Evolutionary conservation across 2,113 vertebrate genomes (phyloP).

Genomic region (Lontra canadensis): DNA sequence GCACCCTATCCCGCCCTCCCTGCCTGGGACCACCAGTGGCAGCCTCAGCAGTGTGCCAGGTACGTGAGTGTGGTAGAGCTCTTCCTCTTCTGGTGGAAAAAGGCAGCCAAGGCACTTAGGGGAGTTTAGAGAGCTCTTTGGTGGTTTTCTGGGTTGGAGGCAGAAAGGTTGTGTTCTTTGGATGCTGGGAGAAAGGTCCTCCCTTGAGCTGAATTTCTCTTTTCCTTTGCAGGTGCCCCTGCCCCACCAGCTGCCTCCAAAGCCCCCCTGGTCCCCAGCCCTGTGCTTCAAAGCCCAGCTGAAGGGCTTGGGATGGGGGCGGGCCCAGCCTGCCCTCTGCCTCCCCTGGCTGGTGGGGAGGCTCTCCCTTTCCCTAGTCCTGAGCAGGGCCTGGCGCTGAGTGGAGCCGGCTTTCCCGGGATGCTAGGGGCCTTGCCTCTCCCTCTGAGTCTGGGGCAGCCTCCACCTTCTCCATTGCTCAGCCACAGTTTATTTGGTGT

Average conservation of each 20-base stretch:
- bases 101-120: not conserved
- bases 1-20: conserved; percentile 73
- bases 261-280: conserved; percentile 73
- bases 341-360: conserved; percentile 82
- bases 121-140: not conserved
- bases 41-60: conserved; percentile 77
- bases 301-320: conserved; percentile 72
- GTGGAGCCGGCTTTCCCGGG: conserved; percentile 83
- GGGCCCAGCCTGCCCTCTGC: conserved; percentile 69
- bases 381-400: conserved; percentile 89
- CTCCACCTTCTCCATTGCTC: conserved; percentile 80
- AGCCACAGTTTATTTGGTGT: conserved; percentile 82
- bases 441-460: conserved; percentile 83
- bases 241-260: conserved; percentile 77
- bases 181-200: not conserved
- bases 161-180: conserved; percentile 4
- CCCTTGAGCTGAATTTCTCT: conserved; percentile 33
- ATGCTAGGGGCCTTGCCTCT: conserved; percentile 88
- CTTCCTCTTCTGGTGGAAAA: not conserved
- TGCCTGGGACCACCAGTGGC: conserved; percentile 65
- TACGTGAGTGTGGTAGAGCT: not conserved
- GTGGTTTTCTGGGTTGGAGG: not conserved
- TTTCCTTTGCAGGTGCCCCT: conserved; percentile 77
- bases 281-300: conserved; percentile 78
- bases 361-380: conserved; percentile 88